Base-by-base conservation (phyloP, 1,140 invertebrate genomes). In the Drosophila ercepeae region DNA sequence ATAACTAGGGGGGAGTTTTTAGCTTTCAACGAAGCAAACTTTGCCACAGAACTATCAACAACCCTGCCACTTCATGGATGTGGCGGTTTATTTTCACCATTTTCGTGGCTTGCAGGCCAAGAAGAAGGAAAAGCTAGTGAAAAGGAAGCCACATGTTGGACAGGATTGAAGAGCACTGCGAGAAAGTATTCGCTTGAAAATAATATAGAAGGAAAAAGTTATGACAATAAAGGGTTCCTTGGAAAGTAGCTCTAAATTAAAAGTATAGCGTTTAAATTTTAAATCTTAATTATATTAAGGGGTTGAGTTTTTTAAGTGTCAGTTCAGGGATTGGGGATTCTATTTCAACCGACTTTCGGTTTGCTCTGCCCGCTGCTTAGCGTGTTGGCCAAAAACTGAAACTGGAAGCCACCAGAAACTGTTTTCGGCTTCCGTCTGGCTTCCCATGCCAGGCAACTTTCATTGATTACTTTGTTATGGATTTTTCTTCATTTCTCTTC, bases 391-490 rank as follows among this genome's bases (percentile, higher is more conserved):
- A 68, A 86, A 81, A 73, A 84, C 13, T 18, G 16, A 75, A 84
- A 50, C 27, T 74, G 75, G 82, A 84, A 81, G 81, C 82, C 81
- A 73, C 81, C 81, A 84, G 76, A 86, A 83, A 84, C 79, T 61
- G 67, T 78, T 82, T 70, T 83, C 36, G 60, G 75, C 79, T 83
- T 83, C 79, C 79, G 79, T 76, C 76, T 76, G 70, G 65, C 36
- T 39, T 39, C 13, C 45, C 27, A 52, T 52, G 36, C 44, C 52
- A 51, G 54, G 67, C 78, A 65, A 64, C 75, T 58, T 69, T 81
- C 76, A 81, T 84, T 84, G 81, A 84, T 84, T 84, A 86, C 81
- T 81, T 84, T 83, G 78, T 78, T 81, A 84, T 84, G 60, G 82
- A 88, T 84, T 77, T 86, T 51, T 53, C 65, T 39, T 16, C 34